Percentiles rank a stretch among this genome's conserved stretches.
Evolutionary conservation across 2,797 vertebrate genomes (phyloP).

Genomic region (Anabacerthia variegaticeps): DNA sequence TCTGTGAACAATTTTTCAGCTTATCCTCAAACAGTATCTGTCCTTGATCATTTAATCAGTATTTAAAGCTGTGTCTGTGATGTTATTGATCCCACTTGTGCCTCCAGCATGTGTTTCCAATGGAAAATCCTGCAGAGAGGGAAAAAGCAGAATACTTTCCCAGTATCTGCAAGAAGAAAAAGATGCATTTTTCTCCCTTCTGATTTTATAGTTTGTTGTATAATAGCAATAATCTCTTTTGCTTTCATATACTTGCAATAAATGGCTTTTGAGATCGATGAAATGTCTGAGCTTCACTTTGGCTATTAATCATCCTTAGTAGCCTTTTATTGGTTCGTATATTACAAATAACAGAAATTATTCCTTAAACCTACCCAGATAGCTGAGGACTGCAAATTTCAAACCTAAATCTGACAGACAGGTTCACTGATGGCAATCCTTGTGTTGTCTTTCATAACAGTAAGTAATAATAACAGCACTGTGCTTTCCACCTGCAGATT

Average conservation of each 20-base stretch:
- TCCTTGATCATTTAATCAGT: slow-evolving; percentile 57
- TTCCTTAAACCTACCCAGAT: neutral
- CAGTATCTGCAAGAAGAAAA: neutral
- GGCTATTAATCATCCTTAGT: slow-evolving; percentile 62
- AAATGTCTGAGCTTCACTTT: slow-evolving; percentile 35
- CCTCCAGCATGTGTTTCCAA: neutral
- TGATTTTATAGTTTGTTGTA: slow-evolving; percentile 51
- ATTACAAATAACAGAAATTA: slow-evolving; percentile 49
- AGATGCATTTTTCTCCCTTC: slow-evolving; percentile 31
- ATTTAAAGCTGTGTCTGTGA: slow-evolving; percentile 49
- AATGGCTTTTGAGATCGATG: slow-evolving; percentile 48
- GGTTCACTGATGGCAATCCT: slow-evolving; percentile 4
- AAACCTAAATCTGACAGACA: slow-evolving; percentile 22
- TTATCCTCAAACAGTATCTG: slow-evolving; percentile 25
- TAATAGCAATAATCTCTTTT: slow-evolving; percentile 53
- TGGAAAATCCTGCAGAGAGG: slow-evolving; percentile 23
- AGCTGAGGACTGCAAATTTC: slow-evolving; percentile 49
- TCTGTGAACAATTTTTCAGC: slow-evolving; percentile 31
- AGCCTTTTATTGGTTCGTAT: slow-evolving; percentile 51
- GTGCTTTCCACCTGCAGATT: slow-evolving; percentile 23
- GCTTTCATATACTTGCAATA: slow-evolving; percentile 42
- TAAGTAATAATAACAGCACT: slow-evolving; percentile 24
- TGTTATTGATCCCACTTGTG: slow-evolving; percentile 51
- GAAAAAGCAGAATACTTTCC: neutral
- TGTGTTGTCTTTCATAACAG: neutral